Conservation (phyloP, 2,888 invertebrate species). For the Dioctria linearis region DNA sequence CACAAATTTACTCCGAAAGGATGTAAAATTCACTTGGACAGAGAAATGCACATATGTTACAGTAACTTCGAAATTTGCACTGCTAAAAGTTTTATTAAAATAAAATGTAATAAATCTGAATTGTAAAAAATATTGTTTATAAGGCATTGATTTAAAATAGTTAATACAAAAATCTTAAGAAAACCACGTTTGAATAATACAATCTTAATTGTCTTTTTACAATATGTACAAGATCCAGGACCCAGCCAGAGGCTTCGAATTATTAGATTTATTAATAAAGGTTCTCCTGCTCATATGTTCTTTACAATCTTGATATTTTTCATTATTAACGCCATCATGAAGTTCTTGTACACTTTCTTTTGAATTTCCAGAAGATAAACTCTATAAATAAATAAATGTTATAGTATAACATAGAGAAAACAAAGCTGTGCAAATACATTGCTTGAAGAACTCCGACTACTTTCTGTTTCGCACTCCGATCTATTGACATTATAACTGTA, state of each 20-base stretch:
- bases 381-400: conserved; percentile 61
- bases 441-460: conserved; percentile 65
- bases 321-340: conserved; percentile 27
- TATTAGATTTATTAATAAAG: conserved; percentile 65
- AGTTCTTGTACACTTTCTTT: conserved; percentile 63
- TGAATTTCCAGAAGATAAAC: conserved; percentile 69
- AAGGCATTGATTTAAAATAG: conserved; percentile 25
- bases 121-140: conserved; percentile 18
- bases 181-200: background rate
- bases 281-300: conserved; percentile 47
- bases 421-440: conserved; percentile 60
- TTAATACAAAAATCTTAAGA: conserved; percentile 23
- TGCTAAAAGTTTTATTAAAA: conserved; percentile 20
- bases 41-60: no score
- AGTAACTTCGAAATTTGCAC: no score
- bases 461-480: conserved; percentile 62
- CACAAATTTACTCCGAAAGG: no score
- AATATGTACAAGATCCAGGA: conserved; percentile 66
- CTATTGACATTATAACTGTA: conserved; percentile 66
- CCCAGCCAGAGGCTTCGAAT: conserved; percentile 69
- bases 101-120: conserved; percentile 18
- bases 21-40: no score
- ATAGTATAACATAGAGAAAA: no score
- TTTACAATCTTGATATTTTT: conserved; percentile 39
- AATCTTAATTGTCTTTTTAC: conserved; percentile 64